Conservation (phyloP, 2,113 vertebrate genomes). For the Sorex fumeus region DNA sequence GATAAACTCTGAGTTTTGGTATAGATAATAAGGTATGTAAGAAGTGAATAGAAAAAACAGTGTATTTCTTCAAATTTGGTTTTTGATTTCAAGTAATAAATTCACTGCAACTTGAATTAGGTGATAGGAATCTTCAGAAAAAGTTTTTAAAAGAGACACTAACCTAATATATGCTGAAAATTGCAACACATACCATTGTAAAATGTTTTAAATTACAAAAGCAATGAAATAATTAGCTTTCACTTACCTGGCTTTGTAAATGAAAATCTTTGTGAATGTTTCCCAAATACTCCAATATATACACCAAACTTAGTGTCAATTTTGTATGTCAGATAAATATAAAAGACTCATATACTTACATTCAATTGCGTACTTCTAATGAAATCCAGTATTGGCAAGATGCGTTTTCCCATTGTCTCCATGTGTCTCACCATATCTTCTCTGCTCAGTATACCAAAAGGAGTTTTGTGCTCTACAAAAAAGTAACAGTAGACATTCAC, state of each 20-base stretch:
- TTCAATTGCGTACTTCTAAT: slow-evolving; percentile 88
- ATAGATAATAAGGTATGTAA: slow-evolving; percentile 58
- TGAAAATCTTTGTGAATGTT: slow-evolving; percentile 23
- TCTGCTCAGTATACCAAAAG: slow-evolving; percentile 79
- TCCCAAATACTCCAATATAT: slow-evolving; percentile 52
- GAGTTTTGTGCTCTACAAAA: slow-evolving; percentile 85
- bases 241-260: slow-evolving; percentile 60
- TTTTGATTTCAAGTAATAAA: slow-evolving; percentile 64
- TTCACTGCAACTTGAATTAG: slow-evolving; percentile 57
- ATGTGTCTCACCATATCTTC: slow-evolving; percentile 82
- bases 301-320: slow-evolving; percentile 33
- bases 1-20: slow-evolving; percentile 67
- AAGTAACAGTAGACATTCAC: slow-evolving; percentile 74
- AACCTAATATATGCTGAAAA: slow-evolving; percentile 56
- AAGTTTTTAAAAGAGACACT: slow-evolving; percentile 15
- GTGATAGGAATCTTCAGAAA: slow-evolving; percentile 65
- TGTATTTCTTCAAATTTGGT: slow-evolving; percentile 29
- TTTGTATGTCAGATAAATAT: background rate
- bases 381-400: slow-evolving; percentile 88
- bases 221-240: slow-evolving; percentile 58
- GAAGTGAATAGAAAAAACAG: background rate
- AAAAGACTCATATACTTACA: slow-evolving; percentile 80
- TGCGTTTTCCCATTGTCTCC: slow-evolving; percentile 80
- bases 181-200: background rate
- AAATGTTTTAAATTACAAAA: slow-evolving; percentile 53